Percentiles rank a stretch among this genome's conserved stretches.
Evolutionary conservation across 2,797 vertebrate species (phyloP).

Genomic region (Propithecus deckenii): DNA sequence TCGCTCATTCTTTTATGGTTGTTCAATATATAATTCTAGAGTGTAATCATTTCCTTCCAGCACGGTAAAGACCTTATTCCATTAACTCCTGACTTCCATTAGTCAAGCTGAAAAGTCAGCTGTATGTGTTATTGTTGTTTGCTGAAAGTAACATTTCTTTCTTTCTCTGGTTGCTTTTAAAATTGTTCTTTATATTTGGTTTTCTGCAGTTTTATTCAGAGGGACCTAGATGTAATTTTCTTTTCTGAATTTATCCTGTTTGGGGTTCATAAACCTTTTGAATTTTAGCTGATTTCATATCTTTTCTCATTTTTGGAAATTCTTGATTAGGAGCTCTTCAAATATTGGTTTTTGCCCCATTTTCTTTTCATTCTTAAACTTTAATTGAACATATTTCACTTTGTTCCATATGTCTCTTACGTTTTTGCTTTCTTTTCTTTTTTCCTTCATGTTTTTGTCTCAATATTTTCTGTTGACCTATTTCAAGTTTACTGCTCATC

Average conservation of each 20-base stretch:
- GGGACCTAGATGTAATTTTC: neutral
- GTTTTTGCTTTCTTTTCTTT: neutral
- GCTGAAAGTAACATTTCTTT: neutral
- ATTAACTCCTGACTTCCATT: neutral
- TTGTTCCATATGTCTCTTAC: neutral
- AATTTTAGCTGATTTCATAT: neutral
- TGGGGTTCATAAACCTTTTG: neutral
- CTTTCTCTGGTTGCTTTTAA: neutral
- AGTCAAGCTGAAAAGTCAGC: neutral
- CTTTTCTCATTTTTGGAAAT: conserved; percentile 23
- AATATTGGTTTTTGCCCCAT: neutral
- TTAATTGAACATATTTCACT: neutral
- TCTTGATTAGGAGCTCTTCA: neutral
- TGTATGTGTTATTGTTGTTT: neutral
- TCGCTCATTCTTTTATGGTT: neutral
- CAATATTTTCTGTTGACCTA: neutral
- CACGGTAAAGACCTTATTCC: neutral
- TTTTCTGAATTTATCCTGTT: neutral
- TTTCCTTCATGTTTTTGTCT: neutral
- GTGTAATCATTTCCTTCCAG: no score
- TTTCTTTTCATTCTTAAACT: neutral
- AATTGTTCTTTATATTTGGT: neutral
- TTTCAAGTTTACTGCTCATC: neutral
- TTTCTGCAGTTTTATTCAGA: neutral
- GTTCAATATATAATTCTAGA: neutral